These are phyloP conservation scores for Sepioteuthis lessoniana DNA, from an alignment of 2,888 invertebrate species.

Conservation along the genomic window DNA sequence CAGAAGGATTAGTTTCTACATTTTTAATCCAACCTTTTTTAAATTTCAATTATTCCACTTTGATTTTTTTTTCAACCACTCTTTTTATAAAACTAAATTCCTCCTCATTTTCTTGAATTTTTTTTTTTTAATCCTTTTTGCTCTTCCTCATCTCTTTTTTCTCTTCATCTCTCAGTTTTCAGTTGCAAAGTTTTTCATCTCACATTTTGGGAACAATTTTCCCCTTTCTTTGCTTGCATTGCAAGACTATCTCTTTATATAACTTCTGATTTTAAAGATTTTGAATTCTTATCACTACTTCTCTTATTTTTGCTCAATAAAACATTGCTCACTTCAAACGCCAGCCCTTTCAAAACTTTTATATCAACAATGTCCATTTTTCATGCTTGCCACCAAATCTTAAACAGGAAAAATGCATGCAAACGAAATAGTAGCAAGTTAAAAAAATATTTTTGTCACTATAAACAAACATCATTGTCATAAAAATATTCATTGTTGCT, in stretches of 20 bases:
- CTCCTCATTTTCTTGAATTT: neutral
- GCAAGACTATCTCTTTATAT: neutral
- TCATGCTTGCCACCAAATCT: neutral
- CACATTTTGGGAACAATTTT: neutral
- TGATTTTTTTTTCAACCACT: neutral
- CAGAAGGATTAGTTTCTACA: neutral
- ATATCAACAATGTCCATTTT: neutral
- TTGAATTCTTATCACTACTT: neutral
- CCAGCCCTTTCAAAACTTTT: neutral
- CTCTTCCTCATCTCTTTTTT: neutral
- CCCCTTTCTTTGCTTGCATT: neutral
- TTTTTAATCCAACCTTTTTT: conserved; percentile 11
- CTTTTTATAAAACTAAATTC: neutral
- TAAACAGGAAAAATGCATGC: neutral
- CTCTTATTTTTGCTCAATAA: neutral
- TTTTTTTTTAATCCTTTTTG: neutral
- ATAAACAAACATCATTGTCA: neutral
- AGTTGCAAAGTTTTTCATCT: neutral
- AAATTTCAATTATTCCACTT: neutral
- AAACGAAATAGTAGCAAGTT: neutral
- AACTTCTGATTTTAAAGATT: neutral
- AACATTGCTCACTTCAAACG: neutral
- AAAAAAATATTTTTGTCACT: neutral
- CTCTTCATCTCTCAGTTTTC: neutral
- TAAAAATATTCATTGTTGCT: neutral